Conservation (phyloP, 2,888 invertebrate genomes). For the Pachydiplax longipennis region DNA sequence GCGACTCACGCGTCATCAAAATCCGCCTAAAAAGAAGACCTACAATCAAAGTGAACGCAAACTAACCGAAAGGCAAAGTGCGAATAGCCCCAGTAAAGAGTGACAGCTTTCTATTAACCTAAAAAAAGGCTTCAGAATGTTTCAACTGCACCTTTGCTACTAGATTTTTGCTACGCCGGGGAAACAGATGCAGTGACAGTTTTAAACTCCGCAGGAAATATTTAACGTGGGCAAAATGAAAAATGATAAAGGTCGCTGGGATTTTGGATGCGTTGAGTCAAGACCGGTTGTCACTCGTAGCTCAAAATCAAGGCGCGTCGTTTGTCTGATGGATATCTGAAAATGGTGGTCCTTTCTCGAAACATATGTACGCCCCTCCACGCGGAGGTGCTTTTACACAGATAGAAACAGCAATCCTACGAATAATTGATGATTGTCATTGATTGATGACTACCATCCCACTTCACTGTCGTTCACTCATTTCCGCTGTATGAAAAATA, state of each 20-base stretch:
- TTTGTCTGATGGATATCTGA: not conserved
- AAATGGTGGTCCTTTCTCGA: not conserved
- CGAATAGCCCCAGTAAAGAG: too few relatives aligned
- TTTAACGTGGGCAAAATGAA: not conserved
- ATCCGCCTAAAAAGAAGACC: too few relatives aligned
- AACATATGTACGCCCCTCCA: not conserved
- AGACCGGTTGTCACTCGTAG: not conserved
- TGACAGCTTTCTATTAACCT: too few relatives aligned
- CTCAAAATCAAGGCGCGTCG: not conserved
- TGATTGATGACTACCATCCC: not conserved
- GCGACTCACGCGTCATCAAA: too few relatives aligned
- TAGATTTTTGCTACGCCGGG: too few relatives aligned
- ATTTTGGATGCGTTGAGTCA: not conserved
- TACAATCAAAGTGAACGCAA: too few relatives aligned
- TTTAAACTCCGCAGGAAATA: not conserved
- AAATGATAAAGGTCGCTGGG: not conserved
- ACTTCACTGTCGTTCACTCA: not conserved
- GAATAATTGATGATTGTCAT: not conserved
- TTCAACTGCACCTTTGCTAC: too few relatives aligned
- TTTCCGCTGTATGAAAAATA: too few relatives aligned
- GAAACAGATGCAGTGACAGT: too few relatives aligned
- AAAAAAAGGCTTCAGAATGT: too few relatives aligned
- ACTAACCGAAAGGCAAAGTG: too few relatives aligned
- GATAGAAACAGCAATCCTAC: not conserved
- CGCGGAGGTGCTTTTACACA: not conserved